Evolutionary conservation across 2,113 vertebrate genomes (phyloP), one percentile per base, ranked within the genome.

Genomic region (Scomber scombrus): DNA sequence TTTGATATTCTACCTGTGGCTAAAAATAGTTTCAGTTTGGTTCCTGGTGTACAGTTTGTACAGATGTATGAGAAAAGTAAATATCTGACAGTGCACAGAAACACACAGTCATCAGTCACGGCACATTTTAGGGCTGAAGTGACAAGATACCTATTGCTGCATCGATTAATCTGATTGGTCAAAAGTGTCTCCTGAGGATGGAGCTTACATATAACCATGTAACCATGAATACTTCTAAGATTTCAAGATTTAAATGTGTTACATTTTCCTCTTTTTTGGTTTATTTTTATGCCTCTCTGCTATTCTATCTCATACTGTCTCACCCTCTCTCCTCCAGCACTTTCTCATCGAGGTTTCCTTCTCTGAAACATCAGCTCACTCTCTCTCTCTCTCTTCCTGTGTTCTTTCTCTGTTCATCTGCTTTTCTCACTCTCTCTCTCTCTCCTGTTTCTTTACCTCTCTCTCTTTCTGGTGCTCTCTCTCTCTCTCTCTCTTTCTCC

Each of bases 341-440:
- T 61, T 21, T 46, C 71, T 49, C 29, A 26, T 68, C 0, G 3
- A 60, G 40, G 65, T 56, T 76, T 64, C 15, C 34, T 47, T 61
- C 70, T 40, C 14, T 57, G 50, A 19, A 67, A 57, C 55, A 71
- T 45, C 55, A 31, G 12, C 56, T 40, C 63, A 58, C 55, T 55
- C 69, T 56, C 21, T 62, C 46, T 12, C 34, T 40, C 1, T 34
- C 63, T 64, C 55, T 55, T 63, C 46, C 21, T 62, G 23, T 23
- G 23, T 23, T 23, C 46, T 12, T 8, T 40, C 1, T 12, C 7
- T 29, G 8, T 54, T 7, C 34, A 40, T 40, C 19, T 2, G 34
- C 34, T 8, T 40, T 6, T 29, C 55, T 57, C 18, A 0, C 55
- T 4, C 54, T 56, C 21, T 56, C 3, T n/a, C n/a, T n/a, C n/a